These are phyloP conservation scores for Ophioninae sp. DNA, from an alignment of 2,888 invertebrate species.

Conservation along the genomic window DNA sequence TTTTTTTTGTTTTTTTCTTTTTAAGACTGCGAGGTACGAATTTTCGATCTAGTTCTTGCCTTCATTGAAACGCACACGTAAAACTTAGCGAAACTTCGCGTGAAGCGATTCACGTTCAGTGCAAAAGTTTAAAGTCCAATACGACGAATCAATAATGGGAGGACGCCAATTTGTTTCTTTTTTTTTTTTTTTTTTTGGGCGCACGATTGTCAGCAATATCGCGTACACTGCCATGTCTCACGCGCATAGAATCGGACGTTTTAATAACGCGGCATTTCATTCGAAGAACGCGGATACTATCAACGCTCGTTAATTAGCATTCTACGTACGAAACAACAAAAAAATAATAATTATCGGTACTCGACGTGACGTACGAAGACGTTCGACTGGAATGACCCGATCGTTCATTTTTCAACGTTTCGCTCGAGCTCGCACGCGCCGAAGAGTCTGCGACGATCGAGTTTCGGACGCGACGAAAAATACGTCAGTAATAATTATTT, in stretches of 20 bases:
- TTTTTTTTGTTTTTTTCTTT: conserved; percentile 46
- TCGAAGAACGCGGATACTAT: conserved; percentile 45
- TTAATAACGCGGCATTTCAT: conserved; percentile 46
- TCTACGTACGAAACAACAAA: conserved; percentile 44
- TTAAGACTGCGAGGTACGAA: neutral
- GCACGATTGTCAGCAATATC: conserved; percentile 39
- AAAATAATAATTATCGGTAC: neutral
- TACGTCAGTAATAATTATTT: neutral
- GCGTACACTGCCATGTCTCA: conserved; percentile 43
- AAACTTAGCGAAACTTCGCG: conserved; percentile 35
- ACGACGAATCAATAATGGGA: neutral
- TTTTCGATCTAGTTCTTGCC: conserved; percentile 14
- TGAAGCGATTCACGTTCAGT: conserved; percentile 29
- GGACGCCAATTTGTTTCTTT: neutral
- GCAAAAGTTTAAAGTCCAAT: neutral
- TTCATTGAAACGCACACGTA: conserved; percentile 53
- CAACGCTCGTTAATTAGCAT: conserved; percentile 60
- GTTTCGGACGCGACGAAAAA: conserved; percentile 31
- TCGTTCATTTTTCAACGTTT: conserved; percentile 31
- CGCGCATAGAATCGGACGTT: conserved; percentile 42
- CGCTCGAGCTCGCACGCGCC: conserved; percentile 28
- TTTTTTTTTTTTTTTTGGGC: conserved; percentile 12
- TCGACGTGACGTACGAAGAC: conserved; percentile 30
- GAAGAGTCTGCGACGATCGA: conserved; percentile 50
- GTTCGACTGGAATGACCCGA: conserved; percentile 25